Base-by-base conservation (phyloP, 1,140 invertebrate species). In the Penaeus japonicus region DNA sequence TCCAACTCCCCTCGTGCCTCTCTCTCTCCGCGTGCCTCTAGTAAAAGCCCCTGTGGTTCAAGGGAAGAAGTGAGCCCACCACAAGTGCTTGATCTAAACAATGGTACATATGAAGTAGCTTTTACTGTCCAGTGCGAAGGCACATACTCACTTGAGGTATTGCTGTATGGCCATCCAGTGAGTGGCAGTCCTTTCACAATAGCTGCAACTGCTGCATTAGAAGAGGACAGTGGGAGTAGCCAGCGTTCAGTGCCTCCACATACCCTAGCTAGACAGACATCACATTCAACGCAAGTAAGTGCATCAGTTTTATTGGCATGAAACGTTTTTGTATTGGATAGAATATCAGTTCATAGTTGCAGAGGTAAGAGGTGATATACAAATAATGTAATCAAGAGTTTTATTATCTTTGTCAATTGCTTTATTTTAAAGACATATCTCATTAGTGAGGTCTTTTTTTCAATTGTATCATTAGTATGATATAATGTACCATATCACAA, bases 51-150 rank as follows among this genome's bases (percentile, higher is more conserved):
- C 30, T 62, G 57, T 87, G 73, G 70, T 18, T 84, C 81, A 5
- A 30, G 87, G 30, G 81, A 89, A 15, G 87, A 77, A 35, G 17
- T 84, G 18, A 80, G 57, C 27, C 70, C 55, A 18, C 84, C 88
- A 18, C 88, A 92, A 62, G 90, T 93, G n/a, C 92, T 92, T 15
- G 93, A 94, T 91, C 92, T 93, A 80, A 91, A 92, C 47, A 93
- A 93, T 91, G 93, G 93, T 20, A 93, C 92, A 10, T 94, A 93
- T 91, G 93, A 94, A 90, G 90, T 94, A 32, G 91, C 91, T 3
- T 94, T 93, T 89, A 92, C 92, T 12, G 90, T 93, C 47, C 92
- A 91, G 55, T 91, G 92, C 54, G 92, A 92, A 89, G 93, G 93
- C 17, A 91, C 90, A 0, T 93, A 93, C 90, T 86, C 92, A 47